Percentiles rank a stretch among this genome's conserved stretches.
phyloP scores from a whole-genome alignment of 92 coral and sea anemone species.

The Zoanthus sociatus region DNA sequence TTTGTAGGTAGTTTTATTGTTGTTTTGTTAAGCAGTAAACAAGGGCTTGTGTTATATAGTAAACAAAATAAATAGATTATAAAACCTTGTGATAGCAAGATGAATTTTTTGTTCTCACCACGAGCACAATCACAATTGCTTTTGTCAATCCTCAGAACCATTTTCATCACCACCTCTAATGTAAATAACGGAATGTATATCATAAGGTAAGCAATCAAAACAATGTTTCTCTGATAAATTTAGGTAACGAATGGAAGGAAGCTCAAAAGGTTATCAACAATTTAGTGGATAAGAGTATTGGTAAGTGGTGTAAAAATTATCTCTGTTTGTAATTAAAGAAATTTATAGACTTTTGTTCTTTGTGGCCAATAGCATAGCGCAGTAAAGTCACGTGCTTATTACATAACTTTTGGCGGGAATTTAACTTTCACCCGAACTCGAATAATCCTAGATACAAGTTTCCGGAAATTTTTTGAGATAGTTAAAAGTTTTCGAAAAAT shows the following conservation, averaged over 20 bases:
- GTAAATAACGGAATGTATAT: not conserved
- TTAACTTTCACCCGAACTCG: not conserved
- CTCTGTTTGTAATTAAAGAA: not conserved
- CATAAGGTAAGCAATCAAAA: not conserved
- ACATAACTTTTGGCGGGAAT: not conserved
- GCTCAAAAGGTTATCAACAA: conserved; percentile 95
- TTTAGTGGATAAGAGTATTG: conserved; percentile 93
- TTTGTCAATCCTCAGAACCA: no score
- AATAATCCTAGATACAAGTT: no score
- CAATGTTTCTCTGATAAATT: not conserved
- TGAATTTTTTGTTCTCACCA: no score
- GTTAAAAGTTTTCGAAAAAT: no score
- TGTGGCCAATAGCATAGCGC: not conserved
- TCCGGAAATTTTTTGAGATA: no score
- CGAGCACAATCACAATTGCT: no score
- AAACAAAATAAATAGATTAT: no score
- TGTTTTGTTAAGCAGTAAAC: no score
- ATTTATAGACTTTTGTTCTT: not conserved
- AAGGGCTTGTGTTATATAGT: no score
- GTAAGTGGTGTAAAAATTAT: conserved; percentile 49
- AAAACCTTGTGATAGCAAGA: no score
- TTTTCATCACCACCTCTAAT: no score
- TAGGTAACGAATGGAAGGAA: conserved; percentile 91
- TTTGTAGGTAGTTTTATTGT: no score
- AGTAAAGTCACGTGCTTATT: not conserved